Base-by-base conservation (phyloP, 2,888 invertebrate genomes). In the Lithodes maja region DNA sequence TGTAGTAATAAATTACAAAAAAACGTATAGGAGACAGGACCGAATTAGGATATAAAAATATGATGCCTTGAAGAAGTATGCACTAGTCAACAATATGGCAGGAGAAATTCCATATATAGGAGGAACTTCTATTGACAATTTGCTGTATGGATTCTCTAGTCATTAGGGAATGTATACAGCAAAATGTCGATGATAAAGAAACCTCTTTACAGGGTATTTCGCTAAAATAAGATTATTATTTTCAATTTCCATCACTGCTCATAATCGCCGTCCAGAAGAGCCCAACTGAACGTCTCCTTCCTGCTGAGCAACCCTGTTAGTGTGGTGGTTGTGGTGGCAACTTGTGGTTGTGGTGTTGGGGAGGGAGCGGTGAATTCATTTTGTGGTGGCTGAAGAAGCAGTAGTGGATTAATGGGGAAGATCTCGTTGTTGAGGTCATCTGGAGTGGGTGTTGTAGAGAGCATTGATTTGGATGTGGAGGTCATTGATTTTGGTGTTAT, bases 281-380 rank as follows among this genome's bases (percentile, higher is more conserved):
- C 91, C 90, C 90, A 91, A 54, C 91, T 91, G 78, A 88, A 91
- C 17, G 85, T 87, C 71, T 91, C 91, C 74, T 91, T 90, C 71
- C 91, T 85, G 68, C 85, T 86, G 55, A 90, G 86, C 17, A 74
- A 79, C 9, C 61, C 49, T 55, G 79, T 52, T 50, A 54, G 2
- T 15, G 71, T 53, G 1, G 81, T 49, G 55, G 50, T 84, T 1
- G 74, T 68, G 17, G n/a, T 53, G 1, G 53, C 33, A 78, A 68
- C 53, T 33, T 12, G n/a, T n/a, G 61, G 61, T 61, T 61, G 61
- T 61, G 5, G 61, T 9, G 7, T 9, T 50, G 53, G 77, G 5
- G 50, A 77, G 33, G 81, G 7, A 3, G 50, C 1, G 1, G 50
- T 3, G 54, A 88, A 88, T 3, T 88, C 85, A 50, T 71, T 12